Conservation (phyloP, 2,888 invertebrate species). For the Shargacucullia verbasci region DNA sequence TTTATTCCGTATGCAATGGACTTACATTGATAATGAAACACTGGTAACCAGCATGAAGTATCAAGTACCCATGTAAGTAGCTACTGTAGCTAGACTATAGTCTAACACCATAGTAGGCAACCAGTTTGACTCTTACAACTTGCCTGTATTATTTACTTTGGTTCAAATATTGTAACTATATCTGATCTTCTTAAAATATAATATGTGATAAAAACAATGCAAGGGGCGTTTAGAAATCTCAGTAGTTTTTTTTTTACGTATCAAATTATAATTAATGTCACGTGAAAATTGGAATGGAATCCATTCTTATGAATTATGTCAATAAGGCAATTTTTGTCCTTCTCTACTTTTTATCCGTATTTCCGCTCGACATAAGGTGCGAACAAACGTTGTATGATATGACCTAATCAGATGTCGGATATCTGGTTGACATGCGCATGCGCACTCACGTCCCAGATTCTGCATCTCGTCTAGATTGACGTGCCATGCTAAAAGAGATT, state of each 20-base stretch:
- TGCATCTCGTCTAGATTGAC: conserved; percentile 44
- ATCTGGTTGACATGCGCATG: conserved; percentile 21
- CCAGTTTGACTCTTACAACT: neutral
- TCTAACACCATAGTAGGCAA: neutral
- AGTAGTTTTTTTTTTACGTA: no score
- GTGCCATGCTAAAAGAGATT: conserved; percentile 32
- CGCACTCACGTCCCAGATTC: conserved; percentile 32
- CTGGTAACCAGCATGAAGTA: neutral
- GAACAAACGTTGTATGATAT: conserved; percentile 1
- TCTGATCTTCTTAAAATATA: no score
- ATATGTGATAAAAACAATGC: no score
- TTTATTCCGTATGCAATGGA: no score
- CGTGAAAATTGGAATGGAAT: no score
- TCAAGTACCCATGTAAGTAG: neutral
- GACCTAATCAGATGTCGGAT: conserved; percentile 17
- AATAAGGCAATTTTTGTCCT: no score
- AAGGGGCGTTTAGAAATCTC: no score
- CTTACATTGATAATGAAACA: no score
- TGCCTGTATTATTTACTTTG: neutral
- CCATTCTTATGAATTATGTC: no score
- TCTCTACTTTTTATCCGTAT: no score
- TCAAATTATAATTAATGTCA: no score
- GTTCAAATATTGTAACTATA: no score
- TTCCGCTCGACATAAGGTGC: neutral
- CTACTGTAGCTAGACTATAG: neutral